phyloP scores from a whole-genome alignment of 2,797 vertebrate species.

The Onychomys torridus region DNA sequence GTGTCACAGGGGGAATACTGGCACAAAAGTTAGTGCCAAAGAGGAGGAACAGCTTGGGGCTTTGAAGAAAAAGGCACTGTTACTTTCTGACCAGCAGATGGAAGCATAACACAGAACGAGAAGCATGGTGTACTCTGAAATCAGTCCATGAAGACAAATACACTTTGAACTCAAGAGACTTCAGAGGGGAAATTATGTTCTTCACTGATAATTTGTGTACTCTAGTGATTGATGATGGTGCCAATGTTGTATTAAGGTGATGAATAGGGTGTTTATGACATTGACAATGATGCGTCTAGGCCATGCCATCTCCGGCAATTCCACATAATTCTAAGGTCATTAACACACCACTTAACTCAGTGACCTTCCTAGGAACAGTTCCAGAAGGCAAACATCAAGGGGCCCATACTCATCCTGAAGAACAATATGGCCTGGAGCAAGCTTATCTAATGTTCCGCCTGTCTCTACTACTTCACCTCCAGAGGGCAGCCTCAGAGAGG shows the following conservation, averaged over 20 bases:
- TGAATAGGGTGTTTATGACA: neutral
- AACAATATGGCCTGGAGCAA: neutral
- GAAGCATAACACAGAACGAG: slow-evolving; percentile 81
- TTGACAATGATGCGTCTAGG: neutral
- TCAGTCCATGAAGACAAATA: neutral
- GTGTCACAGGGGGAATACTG: too few relatives aligned
- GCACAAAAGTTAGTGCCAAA: too few relatives aligned
- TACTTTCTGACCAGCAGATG: slow-evolving; percentile 82
- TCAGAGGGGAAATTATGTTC: neutral
- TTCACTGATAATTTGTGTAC: neutral
- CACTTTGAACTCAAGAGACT: neutral
- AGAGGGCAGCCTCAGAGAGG: neutral
- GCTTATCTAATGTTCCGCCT: neutral
- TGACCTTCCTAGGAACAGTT: neutral
- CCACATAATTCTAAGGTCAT: neutral
- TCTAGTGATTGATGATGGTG: neutral
- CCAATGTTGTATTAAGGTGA: neutral
- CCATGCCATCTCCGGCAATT: neutral
- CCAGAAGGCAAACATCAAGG: neutral
- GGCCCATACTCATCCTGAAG: neutral
- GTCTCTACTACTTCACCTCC: neutral
- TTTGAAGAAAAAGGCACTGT: neutral
- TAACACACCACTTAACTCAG: neutral
- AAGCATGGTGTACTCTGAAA: neutral
- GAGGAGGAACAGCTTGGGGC: neutral